phyloP scores from a whole-genome alignment of 2,888 invertebrate species.

The Zelleria hepariella region DNA sequence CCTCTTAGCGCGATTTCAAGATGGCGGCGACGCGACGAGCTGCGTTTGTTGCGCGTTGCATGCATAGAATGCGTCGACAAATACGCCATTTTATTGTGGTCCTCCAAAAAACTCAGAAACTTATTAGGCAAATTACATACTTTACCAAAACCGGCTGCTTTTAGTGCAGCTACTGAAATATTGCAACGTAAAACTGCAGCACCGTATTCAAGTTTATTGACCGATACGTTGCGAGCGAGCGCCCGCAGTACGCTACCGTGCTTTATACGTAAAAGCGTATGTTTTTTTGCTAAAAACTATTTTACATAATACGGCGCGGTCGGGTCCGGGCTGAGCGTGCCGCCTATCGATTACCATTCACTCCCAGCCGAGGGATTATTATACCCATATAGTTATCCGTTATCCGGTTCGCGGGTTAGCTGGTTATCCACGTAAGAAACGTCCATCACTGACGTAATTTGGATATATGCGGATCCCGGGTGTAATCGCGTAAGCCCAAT shows the following conservation, averaged over 20 bases:
- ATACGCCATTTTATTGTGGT: not conserved
- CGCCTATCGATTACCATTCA: slow-evolving; percentile 15
- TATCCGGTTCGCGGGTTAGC: slow-evolving; percentile 10
- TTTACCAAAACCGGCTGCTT: no score
- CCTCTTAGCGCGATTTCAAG: slow-evolving; percentile 40
- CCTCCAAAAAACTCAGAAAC: not conserved
- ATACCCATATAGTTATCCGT: slow-evolving; percentile 38
- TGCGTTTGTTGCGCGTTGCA: slow-evolving; percentile 36
- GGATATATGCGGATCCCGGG: slow-evolving; percentile 65
- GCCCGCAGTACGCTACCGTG: not conserved
- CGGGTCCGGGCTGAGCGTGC: not conserved
- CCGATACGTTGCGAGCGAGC: not conserved
- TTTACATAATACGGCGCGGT: slow-evolving; percentile 8
- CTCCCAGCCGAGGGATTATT: slow-evolving; percentile 28
- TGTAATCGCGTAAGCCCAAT: slow-evolving; percentile 58
- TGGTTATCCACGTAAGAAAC: slow-evolving; percentile 58
- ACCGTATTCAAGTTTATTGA: not conserved
- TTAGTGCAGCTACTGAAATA: not conserved
- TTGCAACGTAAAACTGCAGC: not conserved
- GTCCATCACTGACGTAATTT: slow-evolving; percentile 66
- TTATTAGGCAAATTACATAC: no score
- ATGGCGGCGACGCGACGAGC: slow-evolving; percentile 44
- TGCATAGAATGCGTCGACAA: slow-evolving; percentile 30
- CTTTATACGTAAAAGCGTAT: not conserved
- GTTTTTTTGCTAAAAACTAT: slow-evolving; percentile 7